Evolutionary conservation across 64 coral and sea anemone species (phyloP).

Genomic region (Platygyra sinensis): DNA sequence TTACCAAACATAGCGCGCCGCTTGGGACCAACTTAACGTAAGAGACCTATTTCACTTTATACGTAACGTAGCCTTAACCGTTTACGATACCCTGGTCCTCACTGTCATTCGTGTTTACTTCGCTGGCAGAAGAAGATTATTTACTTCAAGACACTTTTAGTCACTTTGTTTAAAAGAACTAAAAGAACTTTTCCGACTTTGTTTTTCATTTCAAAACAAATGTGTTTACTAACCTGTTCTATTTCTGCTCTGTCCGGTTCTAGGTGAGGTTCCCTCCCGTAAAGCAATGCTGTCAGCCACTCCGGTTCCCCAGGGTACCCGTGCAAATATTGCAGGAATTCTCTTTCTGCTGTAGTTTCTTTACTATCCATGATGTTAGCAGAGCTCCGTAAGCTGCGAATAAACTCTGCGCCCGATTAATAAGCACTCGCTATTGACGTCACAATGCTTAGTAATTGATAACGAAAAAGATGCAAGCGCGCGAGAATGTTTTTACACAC

Average conservation of each 20-base stretch:
- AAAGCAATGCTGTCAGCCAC: not conserved
- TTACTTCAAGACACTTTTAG: too few relatives aligned
- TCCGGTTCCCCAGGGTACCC: conserved; percentile 14
- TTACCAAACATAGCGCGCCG: too few relatives aligned
- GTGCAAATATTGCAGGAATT: not conserved
- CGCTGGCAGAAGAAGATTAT: too few relatives aligned
- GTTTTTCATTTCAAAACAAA: too few relatives aligned
- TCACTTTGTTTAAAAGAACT: too few relatives aligned
- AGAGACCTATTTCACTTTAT: too few relatives aligned
- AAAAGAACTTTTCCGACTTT: too few relatives aligned
- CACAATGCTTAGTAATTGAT: not conserved
- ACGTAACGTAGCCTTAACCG: too few relatives aligned
- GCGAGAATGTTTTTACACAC: not conserved
- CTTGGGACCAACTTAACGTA: too few relatives aligned
- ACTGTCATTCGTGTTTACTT: too few relatives aligned
- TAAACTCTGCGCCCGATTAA: not conserved
- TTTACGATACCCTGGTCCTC: too few relatives aligned
- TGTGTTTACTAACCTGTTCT: not conserved
- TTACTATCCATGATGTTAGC: not conserved
- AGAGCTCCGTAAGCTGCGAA: not conserved
- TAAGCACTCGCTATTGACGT: not conserved
- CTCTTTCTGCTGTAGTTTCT: not conserved
- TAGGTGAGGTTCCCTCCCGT: not conserved
- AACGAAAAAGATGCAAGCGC: not conserved
- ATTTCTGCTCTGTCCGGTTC: conserved; percentile 5